phyloP scores from a whole-genome alignment of 2,113 vertebrate genomes.

The Phoxinus phoxinus region DNA sequence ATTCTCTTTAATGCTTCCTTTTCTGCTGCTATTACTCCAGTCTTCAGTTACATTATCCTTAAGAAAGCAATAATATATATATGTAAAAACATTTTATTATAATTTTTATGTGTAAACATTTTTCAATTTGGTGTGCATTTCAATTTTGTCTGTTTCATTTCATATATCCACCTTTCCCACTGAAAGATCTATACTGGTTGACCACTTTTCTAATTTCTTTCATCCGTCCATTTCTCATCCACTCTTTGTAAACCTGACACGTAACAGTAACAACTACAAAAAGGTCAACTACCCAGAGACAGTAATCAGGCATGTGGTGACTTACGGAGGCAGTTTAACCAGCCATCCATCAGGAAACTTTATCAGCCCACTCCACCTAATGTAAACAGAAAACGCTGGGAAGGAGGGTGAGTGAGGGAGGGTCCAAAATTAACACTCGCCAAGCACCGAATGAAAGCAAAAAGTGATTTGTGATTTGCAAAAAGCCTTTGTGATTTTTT shows the following conservation, averaged over 20 bases:
- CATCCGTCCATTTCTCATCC: not conserved
- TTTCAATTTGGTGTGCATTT: not conserved
- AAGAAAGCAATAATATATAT: no score
- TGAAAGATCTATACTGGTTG: not conserved
- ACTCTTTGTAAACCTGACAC: slow-evolving; percentile 1
- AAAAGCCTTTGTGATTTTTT: not conserved
- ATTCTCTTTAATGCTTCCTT: not conserved
- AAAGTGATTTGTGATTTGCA: no score
- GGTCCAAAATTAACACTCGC: not conserved
- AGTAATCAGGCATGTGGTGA: slow-evolving; percentile 19
- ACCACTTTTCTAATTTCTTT: not conserved
- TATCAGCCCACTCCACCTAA: slow-evolving; percentile 21
- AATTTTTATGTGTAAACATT: no score
- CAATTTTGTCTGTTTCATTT: not conserved
- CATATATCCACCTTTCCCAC: not conserved
- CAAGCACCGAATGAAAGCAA: not conserved
- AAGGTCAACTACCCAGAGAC: slow-evolving; percentile 23
- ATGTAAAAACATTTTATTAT: no score
- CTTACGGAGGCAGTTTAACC: slow-evolving; percentile 4
- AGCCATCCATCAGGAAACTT: slow-evolving; percentile 14
- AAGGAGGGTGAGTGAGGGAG: not conserved
- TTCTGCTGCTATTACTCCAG: not conserved
- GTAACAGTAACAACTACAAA: slow-evolving; percentile 10
- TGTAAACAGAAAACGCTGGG: not conserved
- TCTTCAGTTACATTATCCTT: not conserved